phyloP scores from a whole-genome alignment of 1,140 invertebrate species.

The Ceratoteleas bidentatus region DNA sequence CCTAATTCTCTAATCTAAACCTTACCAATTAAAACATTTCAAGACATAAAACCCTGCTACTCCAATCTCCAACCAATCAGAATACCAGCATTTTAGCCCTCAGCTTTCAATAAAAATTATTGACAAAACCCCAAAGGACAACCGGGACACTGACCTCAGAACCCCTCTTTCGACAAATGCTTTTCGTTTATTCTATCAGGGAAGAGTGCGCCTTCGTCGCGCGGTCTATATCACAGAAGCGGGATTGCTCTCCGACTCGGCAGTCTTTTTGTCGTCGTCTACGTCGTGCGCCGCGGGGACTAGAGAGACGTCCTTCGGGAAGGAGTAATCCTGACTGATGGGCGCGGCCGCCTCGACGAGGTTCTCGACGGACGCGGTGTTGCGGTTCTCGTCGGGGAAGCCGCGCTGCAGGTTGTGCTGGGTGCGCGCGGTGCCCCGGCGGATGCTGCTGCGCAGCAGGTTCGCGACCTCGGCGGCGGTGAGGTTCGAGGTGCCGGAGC shows the following conservation, averaged over 20 bases:
- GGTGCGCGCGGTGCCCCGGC: slow-evolving; percentile 77
- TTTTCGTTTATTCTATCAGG: slow-evolving; percentile 28
- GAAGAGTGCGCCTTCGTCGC: slow-evolving; percentile 37
- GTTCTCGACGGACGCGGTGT: slow-evolving; percentile 81
- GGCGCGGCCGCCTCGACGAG: slow-evolving; percentile 83
- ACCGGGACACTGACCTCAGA: too few relatives aligned
- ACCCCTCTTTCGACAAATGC: neutral
- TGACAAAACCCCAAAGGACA: too few relatives aligned
- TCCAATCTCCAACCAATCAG: too few relatives aligned
- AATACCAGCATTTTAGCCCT: too few relatives aligned
- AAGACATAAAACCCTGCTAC: too few relatives aligned
- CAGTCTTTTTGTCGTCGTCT: slow-evolving; percentile 78
- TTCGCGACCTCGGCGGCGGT: slow-evolving; percentile 83
- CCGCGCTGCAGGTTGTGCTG: slow-evolving; percentile 69
- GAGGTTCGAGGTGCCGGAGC: slow-evolving; percentile 73
- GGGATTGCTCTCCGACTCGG: slow-evolving; percentile 73
- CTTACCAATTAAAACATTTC: too few relatives aligned
- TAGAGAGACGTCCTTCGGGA: slow-evolving; percentile 75
- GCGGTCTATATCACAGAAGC: slow-evolving; percentile 80
- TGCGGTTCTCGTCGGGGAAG: slow-evolving; percentile 72
- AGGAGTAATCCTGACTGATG: slow-evolving; percentile 82
- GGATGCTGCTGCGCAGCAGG: slow-evolving; percentile 83
- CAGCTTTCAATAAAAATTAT: too few relatives aligned
- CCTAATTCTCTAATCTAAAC: too few relatives aligned
- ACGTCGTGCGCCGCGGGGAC: slow-evolving; percentile 65